Evolutionary conservation across 2,113 vertebrate species (phyloP).

Genomic region (Engystomops pustulosus): DNA sequence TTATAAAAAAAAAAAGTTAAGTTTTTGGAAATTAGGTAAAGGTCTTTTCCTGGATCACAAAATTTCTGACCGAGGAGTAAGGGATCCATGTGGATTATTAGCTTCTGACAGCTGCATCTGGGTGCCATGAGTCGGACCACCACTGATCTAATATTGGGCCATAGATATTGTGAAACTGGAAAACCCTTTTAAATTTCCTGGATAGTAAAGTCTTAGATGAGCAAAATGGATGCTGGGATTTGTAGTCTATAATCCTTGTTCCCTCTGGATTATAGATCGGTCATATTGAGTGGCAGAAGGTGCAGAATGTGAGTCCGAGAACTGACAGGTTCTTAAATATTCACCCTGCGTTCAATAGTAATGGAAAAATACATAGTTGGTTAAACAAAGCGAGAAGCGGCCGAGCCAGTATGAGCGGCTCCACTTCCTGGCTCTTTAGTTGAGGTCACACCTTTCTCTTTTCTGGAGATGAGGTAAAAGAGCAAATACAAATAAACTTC

Average conservation of each 20-base stretch:
- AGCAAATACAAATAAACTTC: slow-evolving; percentile 43
- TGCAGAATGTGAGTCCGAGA: background rate
- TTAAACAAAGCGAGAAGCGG: slow-evolving; percentile 8
- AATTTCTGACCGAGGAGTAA: too few relatives aligned
- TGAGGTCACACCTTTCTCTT: slow-evolving; percentile 35
- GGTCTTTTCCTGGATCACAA: too few relatives aligned
- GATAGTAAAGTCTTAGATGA: too few relatives aligned
- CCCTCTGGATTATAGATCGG: background rate
- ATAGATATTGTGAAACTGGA: too few relatives aligned
- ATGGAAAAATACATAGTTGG: slow-evolving; percentile 52
- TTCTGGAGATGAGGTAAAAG: slow-evolving; percentile 31
- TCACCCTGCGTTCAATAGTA: background rate
- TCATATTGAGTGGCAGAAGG: background rate
- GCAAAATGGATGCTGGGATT: background rate
- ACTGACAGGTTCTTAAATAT: slow-evolving; percentile 30
- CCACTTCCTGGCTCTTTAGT: background rate
- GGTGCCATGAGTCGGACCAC: too few relatives aligned
- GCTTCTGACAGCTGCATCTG: too few relatives aligned
- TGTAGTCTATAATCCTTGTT: background rate
- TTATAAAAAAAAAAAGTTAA: too few relatives aligned
- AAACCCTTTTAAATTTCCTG: too few relatives aligned
- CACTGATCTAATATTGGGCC: too few relatives aligned
- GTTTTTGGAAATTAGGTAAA: too few relatives aligned
- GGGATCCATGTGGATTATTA: too few relatives aligned
- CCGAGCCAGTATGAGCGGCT: slow-evolving; percentile 18